These are phyloP conservation scores for Pterocles orientalis DNA, from an alignment of 2,113 vertebrate species.

Conservation along the genomic window DNA sequence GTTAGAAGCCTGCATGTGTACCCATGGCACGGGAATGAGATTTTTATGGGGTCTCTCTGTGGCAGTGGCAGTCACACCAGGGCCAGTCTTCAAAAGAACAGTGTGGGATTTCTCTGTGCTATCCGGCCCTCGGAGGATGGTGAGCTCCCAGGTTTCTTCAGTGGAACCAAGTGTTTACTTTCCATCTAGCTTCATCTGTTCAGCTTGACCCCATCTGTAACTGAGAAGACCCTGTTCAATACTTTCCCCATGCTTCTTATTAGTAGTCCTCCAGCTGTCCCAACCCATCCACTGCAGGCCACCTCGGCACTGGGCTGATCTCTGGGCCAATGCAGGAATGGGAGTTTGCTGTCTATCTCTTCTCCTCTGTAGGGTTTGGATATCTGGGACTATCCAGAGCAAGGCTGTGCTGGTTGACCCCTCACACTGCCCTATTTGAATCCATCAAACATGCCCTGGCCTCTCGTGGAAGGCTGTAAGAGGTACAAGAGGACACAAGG, in stretches of 20 bases:
- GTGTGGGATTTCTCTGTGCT: background rate
- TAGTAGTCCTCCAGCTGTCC: background rate
- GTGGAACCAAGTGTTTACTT: background rate
- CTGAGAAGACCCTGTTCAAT: background rate
- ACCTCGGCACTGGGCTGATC: background rate
- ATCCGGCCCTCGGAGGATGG: background rate
- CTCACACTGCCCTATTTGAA: background rate
- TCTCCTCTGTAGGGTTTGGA: background rate
- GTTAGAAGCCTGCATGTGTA: background rate
- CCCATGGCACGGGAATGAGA: fast-evolving
- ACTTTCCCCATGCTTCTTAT: background rate
- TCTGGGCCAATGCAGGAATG: background rate
- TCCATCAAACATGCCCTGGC: background rate
- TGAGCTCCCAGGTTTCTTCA: background rate
- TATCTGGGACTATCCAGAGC: background rate
- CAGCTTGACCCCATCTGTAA: background rate
- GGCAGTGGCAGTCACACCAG: background rate
- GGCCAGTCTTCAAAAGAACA: background rate
- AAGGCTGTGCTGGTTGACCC: background rate
- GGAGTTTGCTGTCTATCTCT: background rate
- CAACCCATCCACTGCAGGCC: background rate
- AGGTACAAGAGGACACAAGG: background rate
- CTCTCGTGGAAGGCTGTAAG: background rate
- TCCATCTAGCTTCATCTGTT: background rate
- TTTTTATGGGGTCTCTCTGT: background rate